phyloP scores from a whole-genome alignment of 1,140 invertebrate species.

The Oncopeltus fasciatus region DNA sequence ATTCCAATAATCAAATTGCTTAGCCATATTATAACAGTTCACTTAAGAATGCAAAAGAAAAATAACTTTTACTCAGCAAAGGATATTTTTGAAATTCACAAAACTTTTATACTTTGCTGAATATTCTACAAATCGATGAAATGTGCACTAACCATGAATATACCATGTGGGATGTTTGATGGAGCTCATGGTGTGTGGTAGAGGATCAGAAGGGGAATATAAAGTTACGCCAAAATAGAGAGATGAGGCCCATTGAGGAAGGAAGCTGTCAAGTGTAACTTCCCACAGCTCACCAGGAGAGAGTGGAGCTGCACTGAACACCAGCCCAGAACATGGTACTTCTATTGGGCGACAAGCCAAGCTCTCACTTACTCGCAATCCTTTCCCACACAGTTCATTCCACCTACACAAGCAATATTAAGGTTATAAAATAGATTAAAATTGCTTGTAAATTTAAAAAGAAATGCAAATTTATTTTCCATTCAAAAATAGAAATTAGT shows the following conservation, averaged over 20 bases:
- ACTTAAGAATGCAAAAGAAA: too few relatives aligned
- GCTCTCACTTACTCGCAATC: slow-evolving; percentile 39
- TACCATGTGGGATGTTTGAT: slow-evolving; percentile 47
- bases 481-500: neutral
- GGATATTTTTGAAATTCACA: too few relatives aligned
- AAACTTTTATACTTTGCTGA: too few relatives aligned
- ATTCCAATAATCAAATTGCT: too few relatives aligned
- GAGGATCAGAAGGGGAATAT: slow-evolving; percentile 32
- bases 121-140: too few relatives aligned
- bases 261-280: slow-evolving; percentile 39
- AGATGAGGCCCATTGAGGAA: slow-evolving; percentile 52
- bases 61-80: too few relatives aligned
- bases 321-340: slow-evolving; percentile 48
- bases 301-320: slow-evolving; percentile 56
- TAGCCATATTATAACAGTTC: too few relatives aligned
- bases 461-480: neutral
- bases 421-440: too few relatives aligned
- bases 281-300: slow-evolving; percentile 59
- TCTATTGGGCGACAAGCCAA: slow-evolving; percentile 47
- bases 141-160: slow-evolving; percentile 44
- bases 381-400: slow-evolving; percentile 15
- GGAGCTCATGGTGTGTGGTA: slow-evolving; percentile 39
- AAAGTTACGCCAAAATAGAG: slow-evolving; percentile 63
- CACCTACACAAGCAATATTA: slow-evolving; percentile 5
- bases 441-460: too few relatives aligned